Evolutionary conservation across 2,113 vertebrate species (phyloP), one percentile per base, ranked within the genome.

Genomic region (Rhinoptilus africanus): DNA sequence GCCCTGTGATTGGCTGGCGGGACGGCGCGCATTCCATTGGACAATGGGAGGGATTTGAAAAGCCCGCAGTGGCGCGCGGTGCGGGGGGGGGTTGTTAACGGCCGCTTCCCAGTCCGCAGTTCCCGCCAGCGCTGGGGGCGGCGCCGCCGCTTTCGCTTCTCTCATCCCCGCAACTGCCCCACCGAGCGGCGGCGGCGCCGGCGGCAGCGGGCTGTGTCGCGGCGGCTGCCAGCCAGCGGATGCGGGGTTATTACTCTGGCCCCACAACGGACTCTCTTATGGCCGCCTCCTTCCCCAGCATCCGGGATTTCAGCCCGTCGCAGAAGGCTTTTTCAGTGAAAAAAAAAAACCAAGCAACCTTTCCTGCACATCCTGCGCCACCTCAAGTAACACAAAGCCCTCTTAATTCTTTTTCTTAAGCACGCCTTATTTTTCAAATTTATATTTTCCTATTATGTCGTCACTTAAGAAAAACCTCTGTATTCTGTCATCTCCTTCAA

Each of bases 401-500:
- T 23, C 6, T 47, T n/a, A n/a, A n/a, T n/a, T n/a, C n/a, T 11
- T 15, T 28, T 57, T 28, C 6, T 26, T 32, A 34, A 51, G 5
- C 8, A 7, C 3, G 3, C 4, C 7, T 56, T n/a, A 12, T 21
- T 34, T 48, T 53, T 74, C 2, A n/a, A n/a, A 12, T 4, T 39
- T 18, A 2, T 6, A 4, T 34, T 66, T n/a, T 63, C 18, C 3
- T 27, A 2, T 20, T 18, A 22, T 5, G 0, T 8, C 45, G 8
- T 14, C 10, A 13, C 8, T 34, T 32, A 10, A 64, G 12, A 10
- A 34, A 27, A n/a, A n/a, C n/a, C n/a, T n/a, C n/a, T 3, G 12
- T 24, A 12, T 43, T 21, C 27, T 57, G 18, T 21, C 0, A 1
- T 2, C n/a, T n/a, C n/a, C n/a, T n/a, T n/a, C n/a, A n/a, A n/a